Evolutionary conservation across 2,113 vertebrate genomes (phyloP).

Genomic region (Elanus axillaris): DNA sequence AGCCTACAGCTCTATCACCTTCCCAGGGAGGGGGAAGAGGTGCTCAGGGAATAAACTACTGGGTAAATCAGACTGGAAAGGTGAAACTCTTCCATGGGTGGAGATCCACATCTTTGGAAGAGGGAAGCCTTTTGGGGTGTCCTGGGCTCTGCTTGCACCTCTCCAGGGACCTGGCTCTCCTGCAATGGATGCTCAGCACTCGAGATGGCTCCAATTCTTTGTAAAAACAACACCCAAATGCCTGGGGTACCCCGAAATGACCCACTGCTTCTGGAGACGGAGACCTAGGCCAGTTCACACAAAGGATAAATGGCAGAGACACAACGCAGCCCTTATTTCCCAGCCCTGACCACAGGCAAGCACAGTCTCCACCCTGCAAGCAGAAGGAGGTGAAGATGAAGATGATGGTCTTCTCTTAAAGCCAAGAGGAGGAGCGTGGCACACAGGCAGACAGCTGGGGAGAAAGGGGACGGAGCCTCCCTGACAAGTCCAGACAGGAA

Average conservation of each 20-base stretch:
- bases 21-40: neutral
- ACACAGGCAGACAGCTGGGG: neutral
- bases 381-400: neutral
- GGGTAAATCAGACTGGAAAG: neutral
- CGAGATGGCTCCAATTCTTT: neutral
- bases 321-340: neutral
- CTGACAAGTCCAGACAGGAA: neutral
- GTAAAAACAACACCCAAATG: neutral
- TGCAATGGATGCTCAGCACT: neutral
- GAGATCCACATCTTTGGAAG: neutral
- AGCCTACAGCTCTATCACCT: neutral
- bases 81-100: fast-evolving
- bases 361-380: neutral
- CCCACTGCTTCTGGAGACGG: neutral
- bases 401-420: neutral
- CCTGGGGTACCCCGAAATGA: neutral
- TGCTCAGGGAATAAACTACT: neutral
- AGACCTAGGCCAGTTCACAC: neutral
- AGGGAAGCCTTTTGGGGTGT: neutral
- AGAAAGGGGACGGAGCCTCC: neutral
- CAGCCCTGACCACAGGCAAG: neutral
- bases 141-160: neutral
- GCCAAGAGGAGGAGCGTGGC: fast-evolving
- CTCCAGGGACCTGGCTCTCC: neutral
- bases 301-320: neutral